These are phyloP conservation scores for Cairina moschata DNA, from an alignment of 2,113 vertebrate genomes.

Conservation along the genomic window DNA sequence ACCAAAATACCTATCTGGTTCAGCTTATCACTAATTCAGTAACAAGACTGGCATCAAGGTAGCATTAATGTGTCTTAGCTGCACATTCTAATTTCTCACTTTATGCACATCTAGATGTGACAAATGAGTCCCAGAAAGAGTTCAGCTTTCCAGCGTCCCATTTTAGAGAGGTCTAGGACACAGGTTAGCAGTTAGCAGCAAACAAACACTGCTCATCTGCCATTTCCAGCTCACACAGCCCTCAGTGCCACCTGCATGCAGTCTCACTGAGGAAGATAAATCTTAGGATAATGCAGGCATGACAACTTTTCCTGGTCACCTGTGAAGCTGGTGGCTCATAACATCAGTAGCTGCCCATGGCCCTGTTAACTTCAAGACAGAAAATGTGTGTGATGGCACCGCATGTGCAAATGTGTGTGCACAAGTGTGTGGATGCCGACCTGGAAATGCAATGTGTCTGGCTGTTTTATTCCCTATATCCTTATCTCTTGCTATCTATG, in stretches of 20 bases:
- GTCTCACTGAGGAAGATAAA: neutral
- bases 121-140: neutral
- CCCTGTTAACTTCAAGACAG: neutral
- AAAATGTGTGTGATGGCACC: neutral
- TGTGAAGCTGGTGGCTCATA: neutral
- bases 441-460: neutral
- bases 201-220: neutral
- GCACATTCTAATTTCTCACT: neutral
- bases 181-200: neutral
- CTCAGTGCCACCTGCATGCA: neutral
- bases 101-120: neutral
- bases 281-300: neutral
- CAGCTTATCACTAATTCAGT: neutral
- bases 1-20: neutral
- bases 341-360: neutral
- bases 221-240: neutral
- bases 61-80: neutral
- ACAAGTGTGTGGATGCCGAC: neutral
- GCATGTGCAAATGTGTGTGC: fast-evolving
- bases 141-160: neutral
- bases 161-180: neutral
- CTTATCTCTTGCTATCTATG: neutral
- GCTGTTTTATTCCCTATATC: neutral
- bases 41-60: neutral
- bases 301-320: neutral